These are phyloP conservation scores for Drosophila macrospina DNA, from an alignment of 2,888 invertebrate genomes.

Conservation along the genomic window DNA sequence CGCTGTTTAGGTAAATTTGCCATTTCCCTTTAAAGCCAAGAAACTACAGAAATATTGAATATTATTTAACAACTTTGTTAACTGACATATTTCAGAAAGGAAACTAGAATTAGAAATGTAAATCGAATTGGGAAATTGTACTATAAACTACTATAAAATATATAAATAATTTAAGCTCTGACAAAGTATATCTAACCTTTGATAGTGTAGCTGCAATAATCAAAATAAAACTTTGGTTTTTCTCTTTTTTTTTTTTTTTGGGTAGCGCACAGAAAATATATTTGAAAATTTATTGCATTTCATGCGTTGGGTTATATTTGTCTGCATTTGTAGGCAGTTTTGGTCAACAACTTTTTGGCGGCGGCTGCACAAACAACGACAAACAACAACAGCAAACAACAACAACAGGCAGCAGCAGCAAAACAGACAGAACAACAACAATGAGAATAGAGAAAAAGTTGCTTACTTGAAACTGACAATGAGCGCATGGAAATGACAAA, in stretches of 20 bases:
- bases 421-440: conserved; percentile 12
- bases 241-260: conserved; percentile 12
- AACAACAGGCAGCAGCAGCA: conserved; percentile 34
- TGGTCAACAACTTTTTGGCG: conserved; percentile 71
- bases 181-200: not conserved
- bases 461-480: conserved; percentile 80
- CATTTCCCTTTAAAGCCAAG: not conserved
- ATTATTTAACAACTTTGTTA: too few species aligned
- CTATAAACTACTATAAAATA: not conserved
- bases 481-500: conserved; percentile 79
- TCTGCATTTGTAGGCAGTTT: conserved; percentile 78
- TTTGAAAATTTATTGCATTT: conserved; percentile 80
- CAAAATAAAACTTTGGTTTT: conserved; percentile 20
- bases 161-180: not conserved
- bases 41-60: not conserved
- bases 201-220: conserved; percentile 16
- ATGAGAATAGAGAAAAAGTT: conserved; percentile 59
- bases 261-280: conserved; percentile 64
- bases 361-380: conserved; percentile 46
- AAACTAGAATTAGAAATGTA: too few species aligned
- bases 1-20: not conserved
- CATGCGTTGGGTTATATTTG: conserved; percentile 73
- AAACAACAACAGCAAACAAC: conserved; percentile 15
- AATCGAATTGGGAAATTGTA: too few species aligned
- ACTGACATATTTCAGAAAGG: too few species aligned